These are phyloP conservation scores for Lepidochrysops patricia DNA, from an alignment of 2,888 invertebrate genomes.

Conservation along the genomic window DNA sequence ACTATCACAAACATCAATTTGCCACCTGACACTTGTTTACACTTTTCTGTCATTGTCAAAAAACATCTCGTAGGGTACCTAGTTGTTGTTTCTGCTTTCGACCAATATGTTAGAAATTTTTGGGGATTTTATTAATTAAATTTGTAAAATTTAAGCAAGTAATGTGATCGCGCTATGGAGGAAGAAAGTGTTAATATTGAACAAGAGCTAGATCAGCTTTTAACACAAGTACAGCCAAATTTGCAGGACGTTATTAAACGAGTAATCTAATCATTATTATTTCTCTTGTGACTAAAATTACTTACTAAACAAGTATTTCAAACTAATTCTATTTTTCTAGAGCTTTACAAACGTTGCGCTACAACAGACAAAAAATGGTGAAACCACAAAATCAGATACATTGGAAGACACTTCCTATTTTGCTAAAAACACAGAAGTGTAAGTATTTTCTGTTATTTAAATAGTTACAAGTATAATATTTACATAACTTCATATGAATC, in stretches of 20 bases:
- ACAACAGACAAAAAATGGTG: conserved; percentile 65
- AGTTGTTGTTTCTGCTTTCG: neutral
- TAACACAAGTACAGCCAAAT: conserved; percentile 68
- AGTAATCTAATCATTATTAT: conserved; percentile 49
- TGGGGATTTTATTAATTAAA: neutral
- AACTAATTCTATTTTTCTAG: conserved; percentile 38
- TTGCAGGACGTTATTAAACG: conserved; percentile 76
- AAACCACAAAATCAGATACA: conserved; percentile 55
- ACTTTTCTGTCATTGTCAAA: neutral
- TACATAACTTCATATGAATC: too few species aligned
- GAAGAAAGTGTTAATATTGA: conserved; percentile 42
- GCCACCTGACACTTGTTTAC: too few species aligned
- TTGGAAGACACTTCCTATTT: conserved; percentile 72
- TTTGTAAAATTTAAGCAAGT: neutral
- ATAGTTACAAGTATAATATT: neutral
- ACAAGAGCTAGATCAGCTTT: conserved; percentile 60
- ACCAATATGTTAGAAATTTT: neutral
- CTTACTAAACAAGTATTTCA: neutral
- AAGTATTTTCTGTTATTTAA: conserved; percentile 35
- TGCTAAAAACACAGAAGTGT: conserved; percentile 75
- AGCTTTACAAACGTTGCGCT: conserved; percentile 76
- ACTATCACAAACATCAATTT: neutral
- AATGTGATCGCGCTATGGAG: conserved; percentile 18
- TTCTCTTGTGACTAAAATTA: neutral
- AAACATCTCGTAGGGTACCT: neutral